phyloP scores from a whole-genome alignment of 2,113 vertebrate genomes.

The Hystrix brachyura region DNA sequence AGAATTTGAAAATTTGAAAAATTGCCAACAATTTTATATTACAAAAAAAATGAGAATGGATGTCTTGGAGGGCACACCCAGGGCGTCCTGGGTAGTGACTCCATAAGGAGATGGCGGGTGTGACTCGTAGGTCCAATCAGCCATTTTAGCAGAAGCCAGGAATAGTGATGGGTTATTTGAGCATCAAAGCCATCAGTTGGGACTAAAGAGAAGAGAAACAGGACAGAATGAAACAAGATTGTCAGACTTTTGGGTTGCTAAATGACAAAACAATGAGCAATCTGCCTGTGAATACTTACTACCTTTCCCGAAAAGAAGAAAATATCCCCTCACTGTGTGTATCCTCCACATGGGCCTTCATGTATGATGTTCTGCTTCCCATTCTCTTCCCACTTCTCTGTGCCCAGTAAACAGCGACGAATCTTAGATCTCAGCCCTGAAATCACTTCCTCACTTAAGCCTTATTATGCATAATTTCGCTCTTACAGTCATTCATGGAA shows the following conservation, averaged over 20 bases:
- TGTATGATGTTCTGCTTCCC: not conserved
- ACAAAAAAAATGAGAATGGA: not conserved
- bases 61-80: not conserved
- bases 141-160: not conserved
- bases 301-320: not conserved
- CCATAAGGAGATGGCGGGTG: not conserved
- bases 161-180: not conserved
- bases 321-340: not conserved
- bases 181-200: not conserved
- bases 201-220: not conserved
- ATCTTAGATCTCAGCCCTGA: not conserved
- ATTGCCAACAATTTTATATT: not conserved
- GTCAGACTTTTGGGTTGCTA: not conserved
- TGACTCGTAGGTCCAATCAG: not conserved
- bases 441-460: not conserved
- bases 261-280: not conserved
- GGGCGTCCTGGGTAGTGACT: not conserved
- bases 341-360: not conserved
- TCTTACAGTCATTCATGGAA: constrained; percentile 68
- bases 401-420: not conserved
- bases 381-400: not conserved
- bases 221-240: not conserved
- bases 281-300: not conserved
- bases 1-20: not conserved
- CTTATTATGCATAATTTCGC: not conserved